phyloP scores from a whole-genome alignment of 2,797 vertebrate species.

The Meda fulgida region DNA sequence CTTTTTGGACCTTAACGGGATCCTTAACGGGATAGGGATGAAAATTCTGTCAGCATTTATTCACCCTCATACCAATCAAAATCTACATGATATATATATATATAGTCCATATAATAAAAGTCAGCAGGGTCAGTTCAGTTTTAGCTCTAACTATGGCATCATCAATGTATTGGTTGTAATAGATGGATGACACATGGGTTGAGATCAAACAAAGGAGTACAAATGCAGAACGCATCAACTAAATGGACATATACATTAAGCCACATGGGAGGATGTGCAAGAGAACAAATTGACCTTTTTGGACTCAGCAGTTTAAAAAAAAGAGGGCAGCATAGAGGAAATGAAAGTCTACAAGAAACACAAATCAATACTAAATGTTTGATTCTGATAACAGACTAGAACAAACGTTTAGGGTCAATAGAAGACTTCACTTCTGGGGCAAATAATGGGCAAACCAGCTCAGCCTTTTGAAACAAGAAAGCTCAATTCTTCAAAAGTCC shows the following conservation, averaged over 20 bases:
- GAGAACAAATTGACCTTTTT: conserved; percentile 11
- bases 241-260: not conserved
- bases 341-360: conserved; percentile 16
- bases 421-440: not conserved
- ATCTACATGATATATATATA: not conserved
- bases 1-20: not conserved
- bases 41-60: not conserved
- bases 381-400: not conserved
- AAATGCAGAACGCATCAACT: not conserved
- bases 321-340: not conserved
- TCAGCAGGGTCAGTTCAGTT: not conserved
- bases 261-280: not conserved
- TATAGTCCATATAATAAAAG: not conserved
- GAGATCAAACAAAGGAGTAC: not conserved
- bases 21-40: not conserved
- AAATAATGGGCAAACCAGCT: conserved; percentile 6
- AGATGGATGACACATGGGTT: not conserved
- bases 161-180: not conserved
- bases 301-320: not conserved
- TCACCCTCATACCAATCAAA: not conserved
- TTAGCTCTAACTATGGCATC: not conserved
- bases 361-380: conserved; percentile 6
- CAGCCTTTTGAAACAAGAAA: not conserved
- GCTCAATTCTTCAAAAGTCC: conserved; percentile 5
- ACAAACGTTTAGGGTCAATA: not conserved